Conservation (phyloP, 2,888 invertebrate genomes). For the Pedicia rivosa region DNA sequence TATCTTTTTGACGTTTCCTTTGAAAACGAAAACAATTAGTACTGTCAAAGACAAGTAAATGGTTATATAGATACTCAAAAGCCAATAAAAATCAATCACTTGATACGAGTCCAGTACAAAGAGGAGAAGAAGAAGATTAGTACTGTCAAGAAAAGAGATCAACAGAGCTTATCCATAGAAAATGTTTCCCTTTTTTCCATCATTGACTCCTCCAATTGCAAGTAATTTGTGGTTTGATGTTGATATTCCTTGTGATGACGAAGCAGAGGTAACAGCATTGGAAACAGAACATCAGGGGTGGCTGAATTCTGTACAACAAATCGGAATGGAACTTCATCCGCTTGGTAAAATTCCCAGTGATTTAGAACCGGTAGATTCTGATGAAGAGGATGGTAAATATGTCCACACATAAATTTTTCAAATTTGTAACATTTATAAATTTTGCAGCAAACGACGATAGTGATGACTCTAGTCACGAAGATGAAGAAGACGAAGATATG, state of each 20-base stretch:
- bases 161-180: too few relatives aligned
- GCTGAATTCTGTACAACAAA: constrained; percentile 28
- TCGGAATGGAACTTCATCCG: constrained; percentile 40
- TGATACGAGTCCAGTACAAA: too few relatives aligned
- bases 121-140: too few relatives aligned
- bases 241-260: constrained; percentile 56
- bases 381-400: constrained; percentile 40
- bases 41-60: too few relatives aligned
- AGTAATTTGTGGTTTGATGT: constrained; percentile 61
- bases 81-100: too few relatives aligned
- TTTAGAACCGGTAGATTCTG: constrained; percentile 42
- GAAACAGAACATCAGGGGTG: constrained; percentile 55
- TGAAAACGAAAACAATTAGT: too few relatives aligned
- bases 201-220: constrained; percentile 46
- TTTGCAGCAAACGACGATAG: constrained; percentile 41
- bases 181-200: constrained; percentile 51
- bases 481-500: constrained; percentile 42
- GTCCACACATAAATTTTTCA: background rate
- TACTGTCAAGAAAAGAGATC: too few relatives aligned
- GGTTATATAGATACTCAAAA: too few relatives aligned
- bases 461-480: constrained; percentile 43
- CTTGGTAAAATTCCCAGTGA: constrained; percentile 43
- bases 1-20: too few relatives aligned
- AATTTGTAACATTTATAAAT: background rate
- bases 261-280: constrained; percentile 49